Evolutionary conservation across 2,888 invertebrate genomes (phyloP).

Genomic region (Drosophila nigricruria): DNA sequence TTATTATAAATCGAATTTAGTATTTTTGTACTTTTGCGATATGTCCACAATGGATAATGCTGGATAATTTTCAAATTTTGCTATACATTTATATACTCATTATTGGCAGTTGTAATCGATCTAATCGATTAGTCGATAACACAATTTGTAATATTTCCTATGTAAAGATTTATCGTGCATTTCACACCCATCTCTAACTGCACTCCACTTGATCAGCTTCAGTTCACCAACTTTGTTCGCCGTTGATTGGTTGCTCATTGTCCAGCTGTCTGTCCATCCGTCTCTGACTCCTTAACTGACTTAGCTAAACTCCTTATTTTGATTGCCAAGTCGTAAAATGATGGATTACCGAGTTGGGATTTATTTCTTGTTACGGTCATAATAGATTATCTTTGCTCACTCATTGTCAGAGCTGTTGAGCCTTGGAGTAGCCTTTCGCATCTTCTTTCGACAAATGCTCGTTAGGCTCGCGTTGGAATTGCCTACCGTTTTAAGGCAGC

Average conservation of each 20-base stretch:
- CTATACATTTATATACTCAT: no score
- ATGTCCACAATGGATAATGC: no score
- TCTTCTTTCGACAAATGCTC: conserved; percentile 69
- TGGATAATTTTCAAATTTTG: no score
- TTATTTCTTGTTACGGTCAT: conserved; percentile 80
- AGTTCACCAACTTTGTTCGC: conserved; percentile 49
- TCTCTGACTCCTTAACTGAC: conserved; percentile 51
- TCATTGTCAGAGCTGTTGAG: conserved; percentile 67
- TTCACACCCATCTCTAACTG: conserved; percentile 29
- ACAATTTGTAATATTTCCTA: background rate
- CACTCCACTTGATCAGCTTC: conserved; percentile 17
- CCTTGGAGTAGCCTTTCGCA: conserved; percentile 34
- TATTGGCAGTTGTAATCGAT: background rate
- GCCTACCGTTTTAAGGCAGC: conserved; percentile 57
- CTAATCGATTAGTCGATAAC: background rate
- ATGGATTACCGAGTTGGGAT: conserved; percentile 80
- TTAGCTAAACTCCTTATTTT: conserved; percentile 80
- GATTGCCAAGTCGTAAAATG: conserved; percentile 79
- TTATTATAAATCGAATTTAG: background rate
- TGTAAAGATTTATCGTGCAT: background rate
- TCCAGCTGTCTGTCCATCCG: conserved; percentile 34
- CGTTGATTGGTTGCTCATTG: conserved; percentile 66
- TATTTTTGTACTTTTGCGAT: background rate
- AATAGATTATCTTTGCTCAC: conserved; percentile 81
- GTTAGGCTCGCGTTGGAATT: conserved; percentile 53